Base-by-base conservation (phyloP, 2,888 invertebrate species). In the Cephus rjabovi region DNA sequence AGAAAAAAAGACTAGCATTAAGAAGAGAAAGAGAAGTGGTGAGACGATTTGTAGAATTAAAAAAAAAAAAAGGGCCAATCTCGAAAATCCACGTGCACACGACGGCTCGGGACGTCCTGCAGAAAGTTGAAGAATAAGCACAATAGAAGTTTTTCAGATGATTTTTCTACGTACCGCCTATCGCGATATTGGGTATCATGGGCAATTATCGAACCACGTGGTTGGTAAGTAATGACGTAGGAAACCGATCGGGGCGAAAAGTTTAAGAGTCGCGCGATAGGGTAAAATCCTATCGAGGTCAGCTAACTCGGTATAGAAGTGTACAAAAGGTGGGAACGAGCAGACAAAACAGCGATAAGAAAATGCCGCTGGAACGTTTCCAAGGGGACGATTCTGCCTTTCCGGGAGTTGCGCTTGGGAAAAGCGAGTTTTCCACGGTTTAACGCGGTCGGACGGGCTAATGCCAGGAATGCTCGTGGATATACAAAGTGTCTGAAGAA, bases 261-360 rank as follows among this genome's bases (percentile, higher is more conserved):
- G 78, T 73, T 76, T 79, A 76, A 77, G 74, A 75, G 75, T 79
- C 74, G 81, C 76, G 77, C 79, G 75, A 81, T 80, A 79, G 76
- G 75, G 77, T 73, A 76, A 78, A 78, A 74, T 79, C 77, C 81
- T 83, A 86, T 85, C 75, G 82, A 80, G 86, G 83, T 85, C 86
- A 86, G 77, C 81, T 70, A 79, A 80, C 81, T 79, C 81, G 81
- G 76, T 74, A 80, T 73, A 78, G 79, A 83, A 79, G 79, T 76
- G 76, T 71, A 69, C 31, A 75, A 71, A 79, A 76, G 76, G 79
- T 77, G 78, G 79, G 75, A 81, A 77, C 78, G 23, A 77, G 82
- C 81, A 83, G 85, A 85, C 84, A 77, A 83, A 84, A 86, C 85
- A 84, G 75, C 82, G 87, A 87, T 86, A 87, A 86, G 83, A 76